Evolutionary conservation across 2,113 vertebrate genomes (phyloP).

Genomic region (Psittacula cyanocephala): DNA sequence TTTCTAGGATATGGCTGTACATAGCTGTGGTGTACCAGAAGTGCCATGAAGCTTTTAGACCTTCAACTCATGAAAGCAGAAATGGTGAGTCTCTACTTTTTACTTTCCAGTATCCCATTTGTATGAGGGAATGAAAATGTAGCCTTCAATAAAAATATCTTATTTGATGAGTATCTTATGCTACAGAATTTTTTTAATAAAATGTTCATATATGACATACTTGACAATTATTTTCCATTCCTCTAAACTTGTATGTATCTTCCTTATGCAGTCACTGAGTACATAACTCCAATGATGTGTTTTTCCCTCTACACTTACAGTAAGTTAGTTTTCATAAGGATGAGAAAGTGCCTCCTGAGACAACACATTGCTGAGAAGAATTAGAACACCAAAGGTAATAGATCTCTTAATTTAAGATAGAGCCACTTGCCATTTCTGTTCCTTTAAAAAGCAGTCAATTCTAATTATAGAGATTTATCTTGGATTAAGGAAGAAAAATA

Average conservation of each 20-base stretch:
- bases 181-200: constrained; percentile 5
- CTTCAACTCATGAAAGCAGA: background rate
- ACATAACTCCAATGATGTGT: background rate
- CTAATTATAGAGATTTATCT: constrained; percentile 61
- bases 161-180: background rate
- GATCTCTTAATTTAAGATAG: constrained; percentile 59
- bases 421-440: constrained; percentile 47
- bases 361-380: constrained; percentile 23
- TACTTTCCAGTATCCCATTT: background rate
- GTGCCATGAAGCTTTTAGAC: background rate
- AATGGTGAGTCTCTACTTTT: background rate
- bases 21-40: background rate
- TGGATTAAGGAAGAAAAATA: constrained; percentile 40
- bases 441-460: constrained; percentile 61
- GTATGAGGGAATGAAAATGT: background rate
- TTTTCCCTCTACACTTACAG: constrained; percentile 29
- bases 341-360: constrained; percentile 35
- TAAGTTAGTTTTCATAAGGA: constrained; percentile 26
- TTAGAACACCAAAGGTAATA: constrained; percentile 46
- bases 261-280: background rate
- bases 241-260: constrained; percentile 2
- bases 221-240: constrained; percentile 34
- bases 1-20: background rate
- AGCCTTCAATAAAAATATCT: constrained; percentile 5
- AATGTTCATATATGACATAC: background rate